Percentiles rank a stretch among this genome's conserved stretches.
phyloP scores from a whole-genome alignment of 2,797 vertebrate genomes.

The Bucorvus abyssinicus region DNA sequence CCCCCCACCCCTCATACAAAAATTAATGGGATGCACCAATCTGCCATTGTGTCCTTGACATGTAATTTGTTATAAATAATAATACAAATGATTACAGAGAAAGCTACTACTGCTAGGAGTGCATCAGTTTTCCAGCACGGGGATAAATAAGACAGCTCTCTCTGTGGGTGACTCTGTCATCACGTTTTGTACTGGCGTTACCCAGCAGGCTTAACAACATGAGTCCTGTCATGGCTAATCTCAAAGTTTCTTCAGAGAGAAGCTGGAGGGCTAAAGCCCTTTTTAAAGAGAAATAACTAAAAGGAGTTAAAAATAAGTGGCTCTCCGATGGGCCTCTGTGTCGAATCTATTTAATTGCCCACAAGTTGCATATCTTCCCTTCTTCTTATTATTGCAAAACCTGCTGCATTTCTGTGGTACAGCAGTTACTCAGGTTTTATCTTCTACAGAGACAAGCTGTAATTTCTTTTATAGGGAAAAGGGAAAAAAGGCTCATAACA shows the following conservation, averaged over 20 bases:
- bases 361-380: background rate
- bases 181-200: background rate
- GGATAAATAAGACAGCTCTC: slow-evolving; percentile 64
- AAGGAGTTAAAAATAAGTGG: slow-evolving; percentile 54
- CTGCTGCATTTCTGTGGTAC: slow-evolving; percentile 38
- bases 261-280: slow-evolving; percentile 14
- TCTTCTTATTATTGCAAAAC: slow-evolving; percentile 35
- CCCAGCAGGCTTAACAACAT: slow-evolving; percentile 26
- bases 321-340: background rate
- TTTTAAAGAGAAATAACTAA: slow-evolving; percentile 20
- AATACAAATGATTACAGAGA: slow-evolving; percentile 64
- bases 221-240: slow-evolving; percentile 28
- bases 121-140: slow-evolving; percentile 46
- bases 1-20: slow-evolving; percentile 22
- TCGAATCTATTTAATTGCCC: slow-evolving; percentile 33
- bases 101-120: slow-evolving; percentile 34
- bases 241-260: slow-evolving; percentile 51
- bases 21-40: slow-evolving; percentile 50
- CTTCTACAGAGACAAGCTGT: slow-evolving; percentile 50
- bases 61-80: slow-evolving; percentile 69
- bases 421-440: slow-evolving; percentile 58
- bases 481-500: slow-evolving; percentile 8
- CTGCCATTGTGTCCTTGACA: slow-evolving; percentile 53
- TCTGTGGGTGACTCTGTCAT: slow-evolving; percentile 43
- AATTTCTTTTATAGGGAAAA: slow-evolving; percentile 46